Conservation (phyloP, 2,113 vertebrate species). For the Taxidea taxus region DNA sequence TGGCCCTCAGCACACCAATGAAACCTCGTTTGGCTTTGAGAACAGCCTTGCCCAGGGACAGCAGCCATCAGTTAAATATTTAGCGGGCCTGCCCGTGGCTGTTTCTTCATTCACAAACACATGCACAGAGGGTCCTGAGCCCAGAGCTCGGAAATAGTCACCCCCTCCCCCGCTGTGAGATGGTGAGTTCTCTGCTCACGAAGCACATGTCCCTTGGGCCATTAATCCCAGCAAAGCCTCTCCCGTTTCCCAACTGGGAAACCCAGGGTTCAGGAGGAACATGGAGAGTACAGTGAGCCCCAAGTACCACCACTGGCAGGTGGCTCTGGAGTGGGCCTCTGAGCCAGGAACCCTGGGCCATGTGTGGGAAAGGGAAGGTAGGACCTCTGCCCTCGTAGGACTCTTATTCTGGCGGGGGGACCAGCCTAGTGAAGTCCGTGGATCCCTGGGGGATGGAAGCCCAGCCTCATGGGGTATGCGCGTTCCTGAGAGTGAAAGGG, state of each 20-base stretch:
- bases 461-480: not conserved
- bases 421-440: not conserved
- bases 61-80: not conserved
- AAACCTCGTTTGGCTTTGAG: no score
- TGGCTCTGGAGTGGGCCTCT: not conserved
- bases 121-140: accelerated
- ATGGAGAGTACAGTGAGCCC: accelerated
- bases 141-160: accelerated
- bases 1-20: accelerated
- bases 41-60: not conserved
- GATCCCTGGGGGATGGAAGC: not conserved
- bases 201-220: not conserved
- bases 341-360: not conserved
- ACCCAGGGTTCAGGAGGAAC: accelerated
- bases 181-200: accelerated
- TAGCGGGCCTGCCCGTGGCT: accelerated
- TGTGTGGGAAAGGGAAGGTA: accelerated
- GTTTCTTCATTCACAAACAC: accelerated
- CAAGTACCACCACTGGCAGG: accelerated
- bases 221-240: accelerated
- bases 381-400: not conserved
- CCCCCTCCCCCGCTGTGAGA: accelerated
- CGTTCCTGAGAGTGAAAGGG: accelerated
- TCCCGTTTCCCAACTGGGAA: accelerated
- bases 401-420: not conserved